Percentiles rank a stretch among this genome's conserved stretches.
phyloP scores from a whole-genome alignment of 1,140 invertebrate genomes.

The Teleopsis dalmanni region DNA sequence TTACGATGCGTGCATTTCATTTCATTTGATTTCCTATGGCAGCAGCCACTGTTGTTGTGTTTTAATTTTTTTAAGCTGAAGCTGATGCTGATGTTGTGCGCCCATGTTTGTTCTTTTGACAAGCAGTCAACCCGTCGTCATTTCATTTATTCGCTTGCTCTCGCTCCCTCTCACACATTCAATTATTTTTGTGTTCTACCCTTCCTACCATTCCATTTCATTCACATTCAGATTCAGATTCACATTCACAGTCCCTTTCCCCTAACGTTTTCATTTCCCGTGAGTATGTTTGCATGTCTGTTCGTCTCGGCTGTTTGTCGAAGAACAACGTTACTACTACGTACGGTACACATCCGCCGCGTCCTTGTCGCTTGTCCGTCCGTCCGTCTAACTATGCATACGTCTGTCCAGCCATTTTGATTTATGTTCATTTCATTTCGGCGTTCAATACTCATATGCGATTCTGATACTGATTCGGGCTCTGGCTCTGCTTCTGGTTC shows the following conservation, averaged over 20 bases:
- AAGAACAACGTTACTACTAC: no score
- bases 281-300: constrained; percentile 16
- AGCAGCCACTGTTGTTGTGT: constrained; percentile 3
- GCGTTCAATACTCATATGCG: constrained; percentile 44
- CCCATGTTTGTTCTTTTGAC: constrained; percentile 45
- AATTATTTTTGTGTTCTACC: neutral
- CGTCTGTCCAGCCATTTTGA: constrained; percentile 44
- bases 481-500: neutral
- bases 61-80: constrained; percentile 9
- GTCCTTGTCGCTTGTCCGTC: constrained; percentile 26
- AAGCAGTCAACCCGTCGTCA: constrained; percentile 45
- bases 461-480: constrained; percentile 9
- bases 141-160: constrained; percentile 39
- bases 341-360: neutral
- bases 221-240: no score
- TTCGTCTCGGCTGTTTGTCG: neutral
- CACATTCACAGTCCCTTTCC: constrained; percentile 19
- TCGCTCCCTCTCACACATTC: constrained; percentile 23
- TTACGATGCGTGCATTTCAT: constrained; percentile 17
- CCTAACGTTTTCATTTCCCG: constrained; percentile 37
- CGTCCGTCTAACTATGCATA: constrained; percentile 25
- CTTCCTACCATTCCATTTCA: neutral
- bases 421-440: constrained; percentile 44
- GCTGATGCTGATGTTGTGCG: constrained; percentile 28
- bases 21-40: constrained; percentile 42